Evolutionary conservation across 2,888 invertebrate genomes (phyloP).

Genomic region (Platycnemis pennipes): DNA sequence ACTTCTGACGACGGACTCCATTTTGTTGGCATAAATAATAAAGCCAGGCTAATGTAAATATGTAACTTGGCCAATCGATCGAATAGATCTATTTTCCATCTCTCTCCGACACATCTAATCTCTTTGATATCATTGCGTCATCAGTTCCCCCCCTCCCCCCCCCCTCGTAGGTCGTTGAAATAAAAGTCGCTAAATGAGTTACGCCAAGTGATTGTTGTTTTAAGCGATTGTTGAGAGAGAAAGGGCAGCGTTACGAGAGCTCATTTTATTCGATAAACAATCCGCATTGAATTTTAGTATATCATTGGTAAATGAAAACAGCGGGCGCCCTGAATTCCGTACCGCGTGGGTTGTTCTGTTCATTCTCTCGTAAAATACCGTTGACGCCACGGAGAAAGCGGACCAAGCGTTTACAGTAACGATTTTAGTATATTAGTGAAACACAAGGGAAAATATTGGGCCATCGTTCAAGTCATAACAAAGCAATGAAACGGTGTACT

Average conservation of each 20-base stretch:
- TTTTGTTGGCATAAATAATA: constrained; percentile 7
- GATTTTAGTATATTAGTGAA: too few relatives aligned
- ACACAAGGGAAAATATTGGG: too few relatives aligned
- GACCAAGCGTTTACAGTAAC: neutral
- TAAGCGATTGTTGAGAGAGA: neutral
- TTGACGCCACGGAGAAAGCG: neutral
- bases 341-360: neutral
- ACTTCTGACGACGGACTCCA: neutral
- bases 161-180: neutral
- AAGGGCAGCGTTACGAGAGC: neutral
- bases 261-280: neutral
- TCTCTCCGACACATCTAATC: too few relatives aligned
- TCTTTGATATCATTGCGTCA: too few relatives aligned
- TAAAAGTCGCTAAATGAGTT: neutral
- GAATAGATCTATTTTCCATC: neutral
- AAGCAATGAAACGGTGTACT: too few relatives aligned
- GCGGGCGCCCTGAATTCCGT: neutral
- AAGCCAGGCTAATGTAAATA: neutral
- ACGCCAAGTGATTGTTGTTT: neutral
- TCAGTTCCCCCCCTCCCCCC: neutral
- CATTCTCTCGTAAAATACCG: neutral
- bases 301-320: neutral
- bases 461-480: too few relatives aligned
- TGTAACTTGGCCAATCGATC: neutral
- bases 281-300: neutral